These are phyloP conservation scores for Dipodomys stephensi DNA, from an alignment of 2,113 vertebrate genomes.

Conservation along the genomic window DNA sequence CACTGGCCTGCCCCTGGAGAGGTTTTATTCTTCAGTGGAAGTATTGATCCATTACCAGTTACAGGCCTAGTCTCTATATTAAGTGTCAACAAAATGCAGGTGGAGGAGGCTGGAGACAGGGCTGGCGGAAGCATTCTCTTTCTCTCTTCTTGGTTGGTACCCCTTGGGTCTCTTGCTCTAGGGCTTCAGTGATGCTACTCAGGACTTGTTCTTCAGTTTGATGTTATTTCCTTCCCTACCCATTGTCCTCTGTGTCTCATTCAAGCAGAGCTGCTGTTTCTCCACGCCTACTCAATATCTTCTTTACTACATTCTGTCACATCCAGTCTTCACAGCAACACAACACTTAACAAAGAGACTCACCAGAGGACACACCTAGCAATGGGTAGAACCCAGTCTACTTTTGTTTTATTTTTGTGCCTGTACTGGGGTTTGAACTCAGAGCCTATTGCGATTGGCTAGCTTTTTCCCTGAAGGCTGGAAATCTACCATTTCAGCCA, in stretches of 20 bases:
- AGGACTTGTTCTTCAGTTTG: background rate
- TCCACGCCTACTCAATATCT: rapidly evolving
- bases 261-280: background rate
- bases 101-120: background rate
- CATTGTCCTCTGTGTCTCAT: background rate
- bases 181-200: rapidly evolving
- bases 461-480: too few relatives aligned
- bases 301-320: background rate
- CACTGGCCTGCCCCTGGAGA: conserved; percentile 78
- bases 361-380: background rate
- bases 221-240: background rate
- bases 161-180: rapidly evolving
- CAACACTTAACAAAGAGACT: background rate
- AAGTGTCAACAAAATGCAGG: conserved; percentile 73
- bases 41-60: conserved; percentile 78
- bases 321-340: background rate
- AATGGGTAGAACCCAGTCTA: background rate
- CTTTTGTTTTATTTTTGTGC: too few relatives aligned
- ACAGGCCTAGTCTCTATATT: conserved; percentile 70
- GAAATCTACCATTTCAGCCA: too few relatives aligned
- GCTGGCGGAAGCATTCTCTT: background rate
- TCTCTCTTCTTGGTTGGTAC: conserved; percentile 34
- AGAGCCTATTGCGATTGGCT: too few relatives aligned
- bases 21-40: conserved; percentile 65
- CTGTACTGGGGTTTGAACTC: too few relatives aligned